A percentile compares a stretch with the other conserved stretches of the same genome.
Evolutionary conservation across 1,140 invertebrate genomes (phyloP).

Genomic region (Lerema accius): DNA sequence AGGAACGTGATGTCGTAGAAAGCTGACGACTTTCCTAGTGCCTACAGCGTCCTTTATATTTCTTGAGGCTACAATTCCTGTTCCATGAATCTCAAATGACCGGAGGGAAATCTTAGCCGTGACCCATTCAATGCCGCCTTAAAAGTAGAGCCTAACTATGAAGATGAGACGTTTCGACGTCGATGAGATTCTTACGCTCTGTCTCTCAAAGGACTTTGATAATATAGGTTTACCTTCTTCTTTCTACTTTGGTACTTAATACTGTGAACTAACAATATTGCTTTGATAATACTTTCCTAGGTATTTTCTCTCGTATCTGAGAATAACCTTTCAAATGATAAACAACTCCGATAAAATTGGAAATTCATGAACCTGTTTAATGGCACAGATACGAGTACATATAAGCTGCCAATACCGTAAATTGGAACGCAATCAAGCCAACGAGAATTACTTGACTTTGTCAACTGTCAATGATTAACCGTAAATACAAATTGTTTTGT

Average conservation of each 20-base stretch:
- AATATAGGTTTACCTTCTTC: conserved; percentile 21
- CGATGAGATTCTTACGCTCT: conserved; percentile 32
- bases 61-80: conserved; percentile 78
- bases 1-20: conserved; percentile 59
- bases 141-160: conserved; percentile 44
- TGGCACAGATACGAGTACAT: background rate
- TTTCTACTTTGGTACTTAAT: conserved; percentile 1
- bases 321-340: no score
- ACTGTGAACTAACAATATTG: no score
- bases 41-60: conserved; percentile 77
- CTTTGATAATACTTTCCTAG: no score
- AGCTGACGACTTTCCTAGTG: conserved; percentile 69
- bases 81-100: conserved; percentile 83
- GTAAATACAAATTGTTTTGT: conserved; percentile 14
- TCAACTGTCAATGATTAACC: conserved; percentile 10
- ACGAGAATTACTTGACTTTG: conserved; percentile 18
- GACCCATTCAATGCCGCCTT: conserved; percentile 77
- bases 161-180: conserved; percentile 40
- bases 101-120: conserved; percentile 83
- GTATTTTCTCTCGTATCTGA: no score
- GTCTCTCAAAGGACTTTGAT: conserved; percentile 16
- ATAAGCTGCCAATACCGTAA: conserved; percentile 8
- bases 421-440: conserved; percentile 10
- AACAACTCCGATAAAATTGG: no score
- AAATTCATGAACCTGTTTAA: no score